phyloP scores from a whole-genome alignment of 2,888 invertebrate species.

The Lordiphosa andalusiaca region DNA sequence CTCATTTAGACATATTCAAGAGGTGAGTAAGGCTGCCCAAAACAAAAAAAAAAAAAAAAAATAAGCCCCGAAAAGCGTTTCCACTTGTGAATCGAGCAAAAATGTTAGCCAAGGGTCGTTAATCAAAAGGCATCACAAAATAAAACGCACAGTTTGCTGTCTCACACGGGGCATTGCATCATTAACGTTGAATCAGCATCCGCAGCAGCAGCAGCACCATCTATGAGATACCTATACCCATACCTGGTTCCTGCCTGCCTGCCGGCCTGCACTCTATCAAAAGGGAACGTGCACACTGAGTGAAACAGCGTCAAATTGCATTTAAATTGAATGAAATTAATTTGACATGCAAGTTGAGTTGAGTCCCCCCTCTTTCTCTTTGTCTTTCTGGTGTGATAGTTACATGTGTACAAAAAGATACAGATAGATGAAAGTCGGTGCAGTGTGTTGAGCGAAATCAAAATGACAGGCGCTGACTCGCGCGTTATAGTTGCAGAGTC shows the following conservation, averaged over 20 bases:
- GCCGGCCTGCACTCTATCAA: conserved; percentile 7
- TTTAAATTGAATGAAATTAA: conserved; percentile 73
- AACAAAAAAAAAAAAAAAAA: conserved; percentile 15
- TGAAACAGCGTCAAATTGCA: conserved; percentile 70
- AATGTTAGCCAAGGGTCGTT: conserved; percentile 60
- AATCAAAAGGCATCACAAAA: conserved; percentile 63
- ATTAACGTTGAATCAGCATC: conserved; percentile 52
- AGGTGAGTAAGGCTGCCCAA: conserved; percentile 37
- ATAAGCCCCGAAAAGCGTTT: conserved; percentile 18
- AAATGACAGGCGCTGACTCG: conserved; percentile 51
- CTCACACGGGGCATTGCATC: conserved; percentile 63
- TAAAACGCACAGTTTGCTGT: conserved; percentile 60
- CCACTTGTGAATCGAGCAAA: conserved; percentile 31
- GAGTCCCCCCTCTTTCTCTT: conserved; percentile 31
- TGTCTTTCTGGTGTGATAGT: conserved; percentile 65
- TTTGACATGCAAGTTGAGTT: conserved; percentile 68
- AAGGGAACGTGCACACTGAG: conserved; percentile 30
- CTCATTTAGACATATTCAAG: conserved; percentile 35
- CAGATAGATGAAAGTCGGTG: conserved; percentile 53
- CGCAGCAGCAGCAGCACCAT: conserved; percentile 11
- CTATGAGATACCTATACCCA: conserved; percentile 34
- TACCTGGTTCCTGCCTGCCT: conserved; percentile 3
- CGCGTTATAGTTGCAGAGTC: conserved; percentile 3
- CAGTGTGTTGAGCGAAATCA: conserved; percentile 63
- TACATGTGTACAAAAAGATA: conserved; percentile 52